Evolutionary conservation across 2,888 invertebrate species (phyloP).

Genomic region (Heterodera filipjevi): DNA sequence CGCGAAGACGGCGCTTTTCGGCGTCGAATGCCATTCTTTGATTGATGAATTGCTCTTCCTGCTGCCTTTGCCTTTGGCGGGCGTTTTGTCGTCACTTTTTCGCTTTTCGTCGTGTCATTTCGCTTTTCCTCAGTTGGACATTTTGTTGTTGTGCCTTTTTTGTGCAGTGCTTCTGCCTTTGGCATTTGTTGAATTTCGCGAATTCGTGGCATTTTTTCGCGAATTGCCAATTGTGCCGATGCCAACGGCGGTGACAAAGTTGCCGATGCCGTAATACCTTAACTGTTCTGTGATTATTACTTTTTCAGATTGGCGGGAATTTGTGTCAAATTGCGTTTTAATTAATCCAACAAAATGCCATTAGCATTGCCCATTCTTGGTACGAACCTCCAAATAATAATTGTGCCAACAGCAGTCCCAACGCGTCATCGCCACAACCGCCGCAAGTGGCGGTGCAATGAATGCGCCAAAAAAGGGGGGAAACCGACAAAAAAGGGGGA

Average conservation of each 20-base stretch:
- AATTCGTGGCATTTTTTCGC: constrained; percentile 1
- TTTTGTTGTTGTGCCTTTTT: neutral
- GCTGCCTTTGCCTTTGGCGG: neutral
- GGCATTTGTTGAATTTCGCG: neutral
- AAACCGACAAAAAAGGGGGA: neutral
- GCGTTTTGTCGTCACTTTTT: neutral
- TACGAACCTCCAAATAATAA: constrained; percentile 9
- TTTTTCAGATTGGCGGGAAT: no score
- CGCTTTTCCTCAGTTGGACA: neutral
- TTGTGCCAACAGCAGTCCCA: neutral
- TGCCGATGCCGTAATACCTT: neutral
- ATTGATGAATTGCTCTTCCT: neutral
- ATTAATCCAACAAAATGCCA: neutral
- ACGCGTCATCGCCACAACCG: constrained; percentile 11
- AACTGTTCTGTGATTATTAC: no score
- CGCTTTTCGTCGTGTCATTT: neutral
- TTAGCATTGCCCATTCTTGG: neutral
- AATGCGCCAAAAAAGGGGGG: neutral
- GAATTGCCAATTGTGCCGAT: neutral
- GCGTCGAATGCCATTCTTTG: neutral
- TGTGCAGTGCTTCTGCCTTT: neutral
- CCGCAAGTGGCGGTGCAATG: constrained; percentile 24
- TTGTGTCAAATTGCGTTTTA: neutral
- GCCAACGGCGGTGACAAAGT: neutral
- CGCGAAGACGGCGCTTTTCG: neutral